Evolutionary conservation across 2,113 vertebrate species (phyloP), one percentile per base, ranked within the genome.

Genomic region (Phoxinus phoxinus): DNA sequence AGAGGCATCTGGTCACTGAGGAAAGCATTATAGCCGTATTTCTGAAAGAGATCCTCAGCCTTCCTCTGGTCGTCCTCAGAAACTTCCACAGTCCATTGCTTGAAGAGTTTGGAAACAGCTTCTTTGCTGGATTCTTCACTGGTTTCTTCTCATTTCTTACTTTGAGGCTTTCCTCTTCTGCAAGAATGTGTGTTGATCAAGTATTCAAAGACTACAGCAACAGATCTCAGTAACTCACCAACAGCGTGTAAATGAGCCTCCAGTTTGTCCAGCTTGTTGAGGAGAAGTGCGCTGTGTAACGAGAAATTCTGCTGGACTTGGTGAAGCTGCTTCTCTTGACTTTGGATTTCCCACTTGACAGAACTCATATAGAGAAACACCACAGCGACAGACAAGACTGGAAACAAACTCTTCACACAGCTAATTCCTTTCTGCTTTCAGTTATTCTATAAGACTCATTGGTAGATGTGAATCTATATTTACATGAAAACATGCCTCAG

Each of bases 11-110:
- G 71, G 84, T 95, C 92, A 41, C 94, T 95, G 23, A 95, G 92
- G 82, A 93, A 95, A 53, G 89, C 90, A 15, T 95, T 95, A 91
- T 95, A 94, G 10, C 94, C 94, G 11, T 93, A 94, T 27, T 59
- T 91, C 82, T 85, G 81, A 58, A 90, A 94, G 74, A 93, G 48
- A 7, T 10, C 53, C 85, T 94, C 91, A 0, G 94, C 94, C 79
- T 93, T 92, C 23, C 63, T 90, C 88, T 94, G 93, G 44, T 95
- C 92, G 46, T 92, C 90, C 81, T 94, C 92, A 0, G 91, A 91
- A 71, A 95, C 89, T 2, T 83, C 88, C 0, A 85, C 87, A 0
- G 92, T 93, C 94, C 94, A 94, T 17, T 80, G 82, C 0, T 3
- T 72, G 88, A 95, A 94, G 35, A 95, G 86, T 93, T 91, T 0